phyloP scores from a whole-genome alignment of 2,113 vertebrate species.

The Lepisosteus oculatus region DNA sequence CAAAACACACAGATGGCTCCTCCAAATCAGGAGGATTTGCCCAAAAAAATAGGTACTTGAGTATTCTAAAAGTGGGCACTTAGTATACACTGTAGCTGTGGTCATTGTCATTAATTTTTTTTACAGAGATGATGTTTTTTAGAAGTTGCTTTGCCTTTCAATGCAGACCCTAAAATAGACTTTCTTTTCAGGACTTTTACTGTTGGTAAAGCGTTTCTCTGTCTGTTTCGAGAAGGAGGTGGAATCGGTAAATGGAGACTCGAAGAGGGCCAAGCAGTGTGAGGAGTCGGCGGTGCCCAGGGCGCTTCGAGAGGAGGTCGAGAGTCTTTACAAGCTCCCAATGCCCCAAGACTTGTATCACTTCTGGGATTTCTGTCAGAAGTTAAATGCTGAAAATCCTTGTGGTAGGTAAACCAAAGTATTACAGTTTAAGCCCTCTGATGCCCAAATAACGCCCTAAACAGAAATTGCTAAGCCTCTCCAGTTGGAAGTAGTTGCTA shows the following conservation, averaged over 20 bases:
- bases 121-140: not conserved
- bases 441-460: not conserved
- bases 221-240: constrained; percentile 33
- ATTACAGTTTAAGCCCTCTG: not conserved
- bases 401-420: constrained; percentile 61
- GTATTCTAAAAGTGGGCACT: no score
- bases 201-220: not conserved
- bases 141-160: no score
- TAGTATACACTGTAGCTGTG: not conserved
- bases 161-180: no score
- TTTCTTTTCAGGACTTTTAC: not conserved
- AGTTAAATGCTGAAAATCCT: constrained; percentile 74
- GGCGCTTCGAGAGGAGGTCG: constrained; percentile 66
- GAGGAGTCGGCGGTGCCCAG: constrained; percentile 40
- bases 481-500: no score
- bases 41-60: no score
- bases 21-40: no score
- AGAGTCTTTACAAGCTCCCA: constrained; percentile 71
- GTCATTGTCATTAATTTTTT: not conserved
- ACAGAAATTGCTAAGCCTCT: no score
- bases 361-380: constrained; percentile 90
- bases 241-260: constrained; percentile 30
- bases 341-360: constrained; percentile 90
- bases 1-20: no score
- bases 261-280: constrained; percentile 65